phyloP scores from a whole-genome alignment of 2,797 vertebrate species.

The Smutsia gigantea region DNA sequence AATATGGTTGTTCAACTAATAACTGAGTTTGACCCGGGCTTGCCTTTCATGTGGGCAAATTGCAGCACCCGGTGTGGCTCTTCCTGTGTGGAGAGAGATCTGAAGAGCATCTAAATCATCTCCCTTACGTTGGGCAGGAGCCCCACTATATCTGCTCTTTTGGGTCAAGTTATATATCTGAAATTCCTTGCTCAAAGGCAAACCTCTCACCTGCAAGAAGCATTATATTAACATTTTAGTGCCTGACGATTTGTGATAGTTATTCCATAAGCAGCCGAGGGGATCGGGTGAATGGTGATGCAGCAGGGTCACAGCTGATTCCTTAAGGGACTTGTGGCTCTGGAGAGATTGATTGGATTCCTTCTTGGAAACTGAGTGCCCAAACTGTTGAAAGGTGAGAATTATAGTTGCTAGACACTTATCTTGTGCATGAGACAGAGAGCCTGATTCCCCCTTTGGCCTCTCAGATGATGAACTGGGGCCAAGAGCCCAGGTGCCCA shows the following conservation, averaged over 20 bases:
- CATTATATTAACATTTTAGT: neutral
- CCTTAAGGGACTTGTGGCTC: neutral
- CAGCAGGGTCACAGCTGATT: neutral
- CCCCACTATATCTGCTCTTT: neutral
- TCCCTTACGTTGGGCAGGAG: neutral
- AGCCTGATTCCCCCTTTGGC: neutral
- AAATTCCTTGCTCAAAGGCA: neutral
- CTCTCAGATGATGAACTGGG: neutral
- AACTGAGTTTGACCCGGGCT: neutral
- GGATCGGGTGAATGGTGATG: neutral
- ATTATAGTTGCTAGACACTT: neutral
- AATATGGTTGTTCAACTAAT: neutral
- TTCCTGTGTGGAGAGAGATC: neutral
- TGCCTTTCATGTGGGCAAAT: neutral
- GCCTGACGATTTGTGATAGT: neutral
- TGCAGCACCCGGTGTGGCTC: neutral
- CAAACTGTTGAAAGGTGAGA: neutral
- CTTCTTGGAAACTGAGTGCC: neutral
- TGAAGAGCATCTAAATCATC: neutral
- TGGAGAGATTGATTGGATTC: neutral
- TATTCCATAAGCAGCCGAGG: neutral
- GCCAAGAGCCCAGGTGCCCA: neutral
- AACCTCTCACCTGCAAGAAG: neutral
- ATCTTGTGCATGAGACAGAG: neutral
- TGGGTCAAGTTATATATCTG: neutral